Base-by-base conservation (phyloP, 2,797 vertebrate species). In the Yasuhikotakia modesta region DNA sequence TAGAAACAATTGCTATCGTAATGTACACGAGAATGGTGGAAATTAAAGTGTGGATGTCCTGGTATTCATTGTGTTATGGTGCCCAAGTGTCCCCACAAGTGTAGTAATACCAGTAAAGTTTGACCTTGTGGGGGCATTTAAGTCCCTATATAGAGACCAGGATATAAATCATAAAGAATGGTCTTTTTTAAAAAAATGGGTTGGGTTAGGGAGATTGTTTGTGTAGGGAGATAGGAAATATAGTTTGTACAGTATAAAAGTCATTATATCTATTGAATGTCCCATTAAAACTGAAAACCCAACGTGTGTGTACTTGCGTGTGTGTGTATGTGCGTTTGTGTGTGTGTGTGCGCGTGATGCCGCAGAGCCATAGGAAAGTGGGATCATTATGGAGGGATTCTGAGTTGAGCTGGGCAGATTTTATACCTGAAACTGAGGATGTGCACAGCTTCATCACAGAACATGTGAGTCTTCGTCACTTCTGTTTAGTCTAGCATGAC, bases 361-460 rank as follows among this genome's bases (percentile, higher is more conserved):
- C 85, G 66, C 88, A 99, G 98, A 98, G 98, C 96, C 97, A 98
- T 96, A 97, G 96, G 92, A 97, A 95, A 94, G 95, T 97, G 84
- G 95, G 94, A 84, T 93, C 93, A 88, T 91, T 98, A 81, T 99
- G 98, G 98, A 96, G 92, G 87, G 96, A 98, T 81, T 93, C 96
- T 86, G 94, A 91, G 86, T 92, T 98, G 85, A 95, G 88, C 85
- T 98, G 96, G 97, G 93, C 90, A 46, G 94, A 97, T 90, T 91
- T 95, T 86, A 88, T 99, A 84, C 93, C 95, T 1, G 95, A 98
- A 90, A 95, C 92, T 70, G 94, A 98, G 76, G 95, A 99, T 77
- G 90, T 96, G 87, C 93, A 95, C 88, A 88, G 91, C 87, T 99
- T 99, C 89, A 95, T 99, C 86, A 89, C 87, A 87, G 93, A 97